Conservation (phyloP, 1,140 invertebrate species). For the Heliconius hermathena region DNA sequence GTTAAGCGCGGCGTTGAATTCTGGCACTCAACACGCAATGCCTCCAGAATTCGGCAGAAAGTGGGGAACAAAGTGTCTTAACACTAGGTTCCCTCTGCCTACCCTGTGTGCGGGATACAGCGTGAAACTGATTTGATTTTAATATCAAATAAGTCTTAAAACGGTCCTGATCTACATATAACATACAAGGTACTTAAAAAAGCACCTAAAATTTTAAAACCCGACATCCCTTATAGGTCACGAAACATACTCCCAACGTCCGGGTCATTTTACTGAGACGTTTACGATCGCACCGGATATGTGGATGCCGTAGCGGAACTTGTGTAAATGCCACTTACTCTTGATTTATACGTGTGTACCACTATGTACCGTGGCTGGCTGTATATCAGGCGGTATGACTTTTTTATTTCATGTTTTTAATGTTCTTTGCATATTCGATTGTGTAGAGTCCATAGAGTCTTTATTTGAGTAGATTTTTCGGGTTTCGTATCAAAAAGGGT, state of each 20-base stretch:
- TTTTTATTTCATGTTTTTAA: constrained; percentile 34
- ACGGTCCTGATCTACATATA: neutral
- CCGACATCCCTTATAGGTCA: constrained; percentile 10
- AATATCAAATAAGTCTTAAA: neutral
- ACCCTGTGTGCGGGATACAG: too few relatives aligned
- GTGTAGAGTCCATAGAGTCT: neutral
- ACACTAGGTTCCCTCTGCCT: too few relatives aligned
- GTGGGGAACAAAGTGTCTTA: too few relatives aligned
- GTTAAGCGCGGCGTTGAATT: too few relatives aligned
- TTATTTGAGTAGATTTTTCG: neutral
- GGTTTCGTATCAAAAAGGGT: too few relatives aligned
- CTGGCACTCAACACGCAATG: too few relatives aligned
- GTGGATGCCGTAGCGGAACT: constrained; percentile 37
- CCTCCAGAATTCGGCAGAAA: too few relatives aligned
- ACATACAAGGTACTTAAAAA: neutral
- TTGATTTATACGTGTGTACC: constrained; percentile 57
- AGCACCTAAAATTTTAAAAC: neutral
- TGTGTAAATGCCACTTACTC: constrained; percentile 71
- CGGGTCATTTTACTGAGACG: constrained; percentile 51
- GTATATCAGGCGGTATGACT: constrained; percentile 36
- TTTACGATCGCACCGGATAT: constrained; percentile 70
- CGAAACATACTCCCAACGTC: constrained; percentile 40
- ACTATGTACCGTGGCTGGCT: constrained; percentile 30
- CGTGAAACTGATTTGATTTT: too few relatives aligned
- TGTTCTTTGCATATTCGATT: constrained; percentile 16